Evolutionary conservation across 2,888 invertebrate species (phyloP).

Genomic region (Polyploca ridens): DNA sequence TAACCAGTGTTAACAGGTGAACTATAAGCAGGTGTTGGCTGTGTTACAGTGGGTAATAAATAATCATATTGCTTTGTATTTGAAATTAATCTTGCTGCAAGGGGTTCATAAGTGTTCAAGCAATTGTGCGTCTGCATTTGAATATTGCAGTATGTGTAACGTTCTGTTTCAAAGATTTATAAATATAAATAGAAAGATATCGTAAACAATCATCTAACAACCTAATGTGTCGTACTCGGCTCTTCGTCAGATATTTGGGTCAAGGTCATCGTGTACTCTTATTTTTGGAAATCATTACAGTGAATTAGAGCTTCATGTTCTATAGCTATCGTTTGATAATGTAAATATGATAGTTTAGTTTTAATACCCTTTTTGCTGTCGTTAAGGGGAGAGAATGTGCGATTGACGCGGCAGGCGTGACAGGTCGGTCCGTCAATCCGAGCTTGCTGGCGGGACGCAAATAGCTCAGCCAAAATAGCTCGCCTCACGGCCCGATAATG

Average conservation of each 20-base stretch:
- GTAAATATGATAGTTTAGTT: conserved; percentile 29
- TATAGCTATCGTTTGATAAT: conserved; percentile 26
- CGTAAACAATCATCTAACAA: conserved; percentile 43
- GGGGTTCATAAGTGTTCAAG: conserved; percentile 4
- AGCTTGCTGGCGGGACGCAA: conserved; percentile 78
- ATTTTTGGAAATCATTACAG: conserved; percentile 28
- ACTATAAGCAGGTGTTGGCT: conserved; percentile 10
- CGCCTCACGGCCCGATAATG: conserved; percentile 79
- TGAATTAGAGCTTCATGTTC: conserved; percentile 17
- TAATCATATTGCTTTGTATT: conserved; percentile 4
- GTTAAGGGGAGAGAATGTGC: conserved; percentile 59
- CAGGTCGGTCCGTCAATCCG: conserved; percentile 82
- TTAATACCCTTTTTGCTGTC: conserved; percentile 49
- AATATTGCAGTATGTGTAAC: conserved; percentile 21
- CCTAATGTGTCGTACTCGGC: conserved; percentile 34
- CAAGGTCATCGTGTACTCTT: conserved; percentile 70
- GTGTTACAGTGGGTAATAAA: conserved; percentile 7
- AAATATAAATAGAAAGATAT: conserved; percentile 40
- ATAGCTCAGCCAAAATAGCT: conserved; percentile 79
- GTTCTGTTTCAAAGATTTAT: conserved; percentile 29
- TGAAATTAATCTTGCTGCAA: neutral
- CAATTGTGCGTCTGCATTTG: neutral
- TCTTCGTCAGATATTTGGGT: conserved; percentile 67
- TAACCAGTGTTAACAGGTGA: conserved; percentile 1
- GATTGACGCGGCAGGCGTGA: conserved; percentile 71